These are phyloP conservation scores for Platycheirus albimanus DNA, from an alignment of 2,888 invertebrate species.

Conservation along the genomic window DNA sequence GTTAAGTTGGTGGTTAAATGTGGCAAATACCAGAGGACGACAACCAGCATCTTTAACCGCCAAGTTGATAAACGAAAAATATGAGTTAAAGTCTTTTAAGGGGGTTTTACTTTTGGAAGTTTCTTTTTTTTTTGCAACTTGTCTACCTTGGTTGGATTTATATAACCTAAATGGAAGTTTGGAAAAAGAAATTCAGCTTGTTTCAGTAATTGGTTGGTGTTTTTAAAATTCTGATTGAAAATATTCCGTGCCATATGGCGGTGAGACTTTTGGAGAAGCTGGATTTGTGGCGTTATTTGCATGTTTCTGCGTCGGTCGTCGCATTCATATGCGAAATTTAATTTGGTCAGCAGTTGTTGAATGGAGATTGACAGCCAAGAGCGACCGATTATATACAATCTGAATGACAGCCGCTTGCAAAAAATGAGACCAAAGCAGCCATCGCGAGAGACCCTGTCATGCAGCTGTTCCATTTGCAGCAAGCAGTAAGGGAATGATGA, in stretches of 20 bases:
- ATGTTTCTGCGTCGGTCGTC: too few species aligned
- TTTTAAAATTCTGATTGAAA: neutral
- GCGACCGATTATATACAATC: too few species aligned
- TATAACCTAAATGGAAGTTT: constrained; percentile 34
- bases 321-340: too few species aligned
- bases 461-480: too few species aligned
- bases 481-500: too few species aligned
- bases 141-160: constrained; percentile 48
- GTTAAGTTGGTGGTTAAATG: neutral
- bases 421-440: too few species aligned
- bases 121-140: constrained; percentile 20
- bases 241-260: constrained; percentile 9
- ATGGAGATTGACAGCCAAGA: too few species aligned
- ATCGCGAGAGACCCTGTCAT: too few species aligned
- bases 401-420: too few species aligned
- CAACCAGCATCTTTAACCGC: constrained; percentile 23
- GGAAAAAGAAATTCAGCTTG: constrained; percentile 10
- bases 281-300: too few species aligned
- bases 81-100: constrained; percentile 14
- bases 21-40: neutral
- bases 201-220: neutral
- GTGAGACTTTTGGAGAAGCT: too few species aligned
- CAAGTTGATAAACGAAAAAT: constrained; percentile 22
- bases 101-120: constrained; percentile 14
- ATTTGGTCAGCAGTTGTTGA: too few species aligned